Evolutionary conservation across 2,113 vertebrate genomes (phyloP), one percentile per base, ranked within the genome.

Genomic region (Pollimyrus isidori): DNA sequence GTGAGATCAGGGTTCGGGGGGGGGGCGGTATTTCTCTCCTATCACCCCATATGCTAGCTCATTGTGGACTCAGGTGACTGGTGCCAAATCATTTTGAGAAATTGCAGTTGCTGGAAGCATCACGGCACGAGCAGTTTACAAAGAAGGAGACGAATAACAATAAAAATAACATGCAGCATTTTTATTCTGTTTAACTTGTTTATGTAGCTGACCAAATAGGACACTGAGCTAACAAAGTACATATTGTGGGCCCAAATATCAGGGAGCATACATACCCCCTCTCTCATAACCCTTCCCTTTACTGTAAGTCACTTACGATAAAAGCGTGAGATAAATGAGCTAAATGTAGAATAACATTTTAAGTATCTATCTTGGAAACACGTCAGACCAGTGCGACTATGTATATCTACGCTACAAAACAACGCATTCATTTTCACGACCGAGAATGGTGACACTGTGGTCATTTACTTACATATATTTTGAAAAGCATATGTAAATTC

Each of bases 1-100:
- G 98, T 99, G 94, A 96, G 98, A 45, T 7, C 26, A 7, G 19
- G 50, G 39, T 15, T 6, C 23, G 52, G 39, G 0, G 39, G 35
- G 35, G n/a, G n/a, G n/a, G n/a, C n/a, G 7, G 45, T 46, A 46
- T 7, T 84, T 30, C 7, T 65, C 62, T 65, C 23, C 62, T 65
- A 65, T 26, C 58, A 26, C n/a, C 26, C 9, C 23, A 65, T 58
- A 58, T 58, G 9, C 62, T 26, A 17, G 62, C 62, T 3, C 26
- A 10, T 23, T 62, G 56, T 62, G 58, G 58, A 62, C 58, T 26
- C 9, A 26, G 2, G n/a, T 65, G 58, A 65, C 1, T 65, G 62
- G n/a, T 11, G 3, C n/a, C n/a, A n/a, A 69, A 3, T 69, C 10
- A 30, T 69, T 69, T 69, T 26, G 62, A 69, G 9, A 30, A 30